These are phyloP conservation scores for Enteromius trimaculatus DNA, from an alignment of 2,797 vertebrate species.

Conservation along the genomic window DNA sequence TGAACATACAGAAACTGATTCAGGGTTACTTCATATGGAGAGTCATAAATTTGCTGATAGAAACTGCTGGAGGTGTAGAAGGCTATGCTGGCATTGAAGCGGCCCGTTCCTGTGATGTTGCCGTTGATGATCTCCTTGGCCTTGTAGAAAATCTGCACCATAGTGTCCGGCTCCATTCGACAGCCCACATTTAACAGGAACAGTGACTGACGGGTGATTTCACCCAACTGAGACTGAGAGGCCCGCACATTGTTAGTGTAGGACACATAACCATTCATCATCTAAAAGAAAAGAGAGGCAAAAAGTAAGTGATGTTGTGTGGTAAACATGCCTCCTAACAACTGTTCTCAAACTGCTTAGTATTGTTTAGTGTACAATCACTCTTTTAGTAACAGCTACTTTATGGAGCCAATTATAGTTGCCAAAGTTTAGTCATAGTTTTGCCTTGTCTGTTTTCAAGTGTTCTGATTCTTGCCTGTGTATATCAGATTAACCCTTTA, in stretches of 20 bases:
- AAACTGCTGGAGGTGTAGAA: constrained; percentile 84
- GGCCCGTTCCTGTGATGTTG: constrained; percentile 71
- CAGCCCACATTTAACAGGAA: constrained; percentile 78
- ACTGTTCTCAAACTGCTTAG: no score
- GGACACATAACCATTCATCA: constrained; percentile 70
- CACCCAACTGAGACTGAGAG: background rate
- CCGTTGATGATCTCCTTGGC: constrained; percentile 39
- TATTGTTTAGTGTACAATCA: no score
- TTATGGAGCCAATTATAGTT: no score
- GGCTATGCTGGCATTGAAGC: constrained; percentile 77
- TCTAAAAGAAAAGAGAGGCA: constrained; percentile 69
- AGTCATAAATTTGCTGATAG: constrained; percentile 70
- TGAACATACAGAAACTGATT: constrained; percentile 83
- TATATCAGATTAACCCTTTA: no score
- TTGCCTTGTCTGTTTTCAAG: no score
- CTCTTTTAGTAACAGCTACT: no score
- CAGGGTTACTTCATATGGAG: constrained; percentile 77
- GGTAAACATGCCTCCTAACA: background rate
- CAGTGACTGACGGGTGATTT: constrained; percentile 76
- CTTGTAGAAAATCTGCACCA: constrained; percentile 76
- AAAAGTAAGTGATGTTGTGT: background rate
- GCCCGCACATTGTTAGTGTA: constrained; percentile 81
- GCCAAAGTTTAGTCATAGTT: no score
- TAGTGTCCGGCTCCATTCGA: constrained; percentile 81
- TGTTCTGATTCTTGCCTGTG: no score